Conservation (phyloP, 2,888 invertebrate genomes). For the Acholoe squamosa region DNA sequence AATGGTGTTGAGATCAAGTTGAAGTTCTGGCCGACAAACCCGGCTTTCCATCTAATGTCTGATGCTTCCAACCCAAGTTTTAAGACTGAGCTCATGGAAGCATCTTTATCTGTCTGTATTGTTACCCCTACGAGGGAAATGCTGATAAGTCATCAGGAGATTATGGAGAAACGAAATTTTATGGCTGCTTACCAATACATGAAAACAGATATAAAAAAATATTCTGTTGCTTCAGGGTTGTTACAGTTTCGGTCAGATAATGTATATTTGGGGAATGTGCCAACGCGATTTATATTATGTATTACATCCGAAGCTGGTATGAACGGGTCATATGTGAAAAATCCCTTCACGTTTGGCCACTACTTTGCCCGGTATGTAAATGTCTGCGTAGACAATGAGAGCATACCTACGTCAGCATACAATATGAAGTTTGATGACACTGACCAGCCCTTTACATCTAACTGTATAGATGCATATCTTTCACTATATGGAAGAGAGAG, state of each 20-base stretch:
- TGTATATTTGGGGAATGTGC: constrained; percentile 3
- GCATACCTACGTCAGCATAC: background rate
- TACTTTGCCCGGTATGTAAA: background rate
- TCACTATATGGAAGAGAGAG: background rate
- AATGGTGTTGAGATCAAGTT: background rate
- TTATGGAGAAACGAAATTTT: background rate
- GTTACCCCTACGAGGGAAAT: background rate
- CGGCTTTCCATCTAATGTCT: background rate
- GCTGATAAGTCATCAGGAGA: background rate
- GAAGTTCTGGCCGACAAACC: background rate
- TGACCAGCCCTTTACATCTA: background rate
- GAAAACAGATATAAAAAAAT: background rate
- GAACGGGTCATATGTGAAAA: background rate
- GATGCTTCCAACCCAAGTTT: background rate
- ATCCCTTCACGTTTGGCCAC: background rate
- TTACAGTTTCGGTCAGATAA: background rate
- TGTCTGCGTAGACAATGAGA: background rate
- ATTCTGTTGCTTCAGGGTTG: background rate
- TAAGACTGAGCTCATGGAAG: background rate
- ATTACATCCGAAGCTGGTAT: background rate
- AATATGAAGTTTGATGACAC: too few species aligned
- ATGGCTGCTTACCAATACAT: background rate
- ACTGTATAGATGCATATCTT: background rate
- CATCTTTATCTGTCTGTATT: background rate
- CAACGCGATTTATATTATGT: background rate